A percentile compares a stretch with the other conserved stretches of the same genome.
Conservation (phyloP, 2,113 vertebrate species). For the Hiodon alosoides region DNA sequence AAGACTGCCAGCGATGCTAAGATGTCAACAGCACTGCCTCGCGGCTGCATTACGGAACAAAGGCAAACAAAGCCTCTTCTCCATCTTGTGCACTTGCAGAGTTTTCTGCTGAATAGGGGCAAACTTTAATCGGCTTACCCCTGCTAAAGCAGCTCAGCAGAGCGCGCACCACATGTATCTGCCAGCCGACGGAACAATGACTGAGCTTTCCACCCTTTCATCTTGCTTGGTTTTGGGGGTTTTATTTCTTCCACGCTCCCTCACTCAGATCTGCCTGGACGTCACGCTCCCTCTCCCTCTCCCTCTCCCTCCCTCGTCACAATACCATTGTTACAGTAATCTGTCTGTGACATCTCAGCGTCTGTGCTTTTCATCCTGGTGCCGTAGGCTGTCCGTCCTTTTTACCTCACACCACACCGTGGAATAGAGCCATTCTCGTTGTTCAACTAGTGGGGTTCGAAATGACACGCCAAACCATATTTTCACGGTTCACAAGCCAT, state of each 20-base stretch:
- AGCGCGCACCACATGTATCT: not conserved
- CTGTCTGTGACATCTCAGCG: not conserved
- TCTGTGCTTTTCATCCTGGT: not conserved
- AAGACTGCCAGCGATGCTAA: no score
- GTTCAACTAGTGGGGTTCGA: not conserved
- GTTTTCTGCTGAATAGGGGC: slow-evolving; percentile 24
- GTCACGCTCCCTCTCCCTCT: not conserved
- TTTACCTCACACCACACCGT: not conserved
- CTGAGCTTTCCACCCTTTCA: slow-evolving; percentile 7
- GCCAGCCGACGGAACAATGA: slow-evolving; percentile 1
- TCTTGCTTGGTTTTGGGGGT: not conserved
- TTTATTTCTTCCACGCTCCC: not conserved
- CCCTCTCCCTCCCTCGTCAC: no score
- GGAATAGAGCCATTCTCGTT: no score
- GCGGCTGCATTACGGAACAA: not conserved
- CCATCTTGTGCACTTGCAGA: slow-evolving; percentile 1
- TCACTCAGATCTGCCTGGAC: not conserved
- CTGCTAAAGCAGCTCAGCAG: not conserved
- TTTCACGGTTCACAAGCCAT: not conserved
- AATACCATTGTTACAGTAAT: no score
- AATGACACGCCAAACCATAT: not conserved
- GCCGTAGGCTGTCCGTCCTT: not conserved
- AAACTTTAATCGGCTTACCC: slow-evolving; percentile 12
- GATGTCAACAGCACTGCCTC: not conserved
- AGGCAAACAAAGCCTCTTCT: not conserved